phyloP scores from a whole-genome alignment of 2,797 vertebrate genomes.

The Peromyscus aztecus region DNA sequence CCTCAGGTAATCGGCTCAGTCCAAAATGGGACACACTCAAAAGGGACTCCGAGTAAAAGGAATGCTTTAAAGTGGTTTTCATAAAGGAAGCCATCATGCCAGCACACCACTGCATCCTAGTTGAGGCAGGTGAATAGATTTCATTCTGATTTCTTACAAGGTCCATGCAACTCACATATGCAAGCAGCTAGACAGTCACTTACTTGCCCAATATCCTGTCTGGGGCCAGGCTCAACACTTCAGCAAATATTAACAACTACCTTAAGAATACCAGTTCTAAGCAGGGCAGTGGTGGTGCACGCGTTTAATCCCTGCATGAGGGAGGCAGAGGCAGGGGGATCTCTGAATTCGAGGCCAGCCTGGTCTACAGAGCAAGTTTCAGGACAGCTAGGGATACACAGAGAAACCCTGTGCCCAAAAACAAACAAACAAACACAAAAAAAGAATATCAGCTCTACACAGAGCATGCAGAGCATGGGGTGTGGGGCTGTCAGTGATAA shows the following conservation, averaged over 20 bases:
- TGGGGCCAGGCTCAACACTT: background rate
- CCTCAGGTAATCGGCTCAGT: conserved; percentile 69
- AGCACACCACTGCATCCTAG: background rate
- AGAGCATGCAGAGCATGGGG: background rate
- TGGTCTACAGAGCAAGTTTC: background rate
- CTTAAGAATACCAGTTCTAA: background rate
- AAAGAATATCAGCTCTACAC: background rate
- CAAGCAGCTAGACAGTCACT: background rate
- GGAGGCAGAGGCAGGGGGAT: background rate
- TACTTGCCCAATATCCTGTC: background rate
- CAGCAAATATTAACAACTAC: background rate
- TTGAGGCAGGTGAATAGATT: conserved; percentile 37
- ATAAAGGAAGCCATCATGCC: conserved; percentile 58
- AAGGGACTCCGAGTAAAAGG: conserved; percentile 23
- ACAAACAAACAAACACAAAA: background rate
- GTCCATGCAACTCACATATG: background rate
- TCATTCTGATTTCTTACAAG: conserved; percentile 41
- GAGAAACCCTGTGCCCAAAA: background rate
- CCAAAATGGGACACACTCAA: conserved; percentile 61
- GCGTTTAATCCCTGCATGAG: background rate
- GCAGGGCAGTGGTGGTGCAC: background rate
- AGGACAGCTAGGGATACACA: background rate
- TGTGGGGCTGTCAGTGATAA: background rate
- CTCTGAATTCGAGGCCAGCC: background rate
- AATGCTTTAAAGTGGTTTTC: conserved; percentile 43